phyloP scores from a whole-genome alignment of 2,888 invertebrate species.

The Carterocephalus palaemon region DNA sequence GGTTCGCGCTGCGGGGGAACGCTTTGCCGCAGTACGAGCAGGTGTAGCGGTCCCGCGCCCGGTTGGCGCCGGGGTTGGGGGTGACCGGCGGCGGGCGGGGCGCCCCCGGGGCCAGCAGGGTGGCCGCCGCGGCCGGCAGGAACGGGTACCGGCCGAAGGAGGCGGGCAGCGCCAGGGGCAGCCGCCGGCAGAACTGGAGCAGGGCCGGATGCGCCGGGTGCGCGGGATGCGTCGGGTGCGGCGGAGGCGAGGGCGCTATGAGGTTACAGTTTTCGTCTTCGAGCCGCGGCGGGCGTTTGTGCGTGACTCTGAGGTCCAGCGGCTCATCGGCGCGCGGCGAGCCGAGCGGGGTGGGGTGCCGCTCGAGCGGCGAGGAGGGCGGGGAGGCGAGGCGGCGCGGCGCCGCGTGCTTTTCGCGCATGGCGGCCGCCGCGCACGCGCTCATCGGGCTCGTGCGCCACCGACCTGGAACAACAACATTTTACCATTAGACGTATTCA shows the following conservation, averaged over 20 bases:
- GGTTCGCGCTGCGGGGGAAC: conserved; percentile 97
- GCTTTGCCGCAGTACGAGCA: conserved; percentile 99
- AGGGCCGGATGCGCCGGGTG: conserved; percentile 78
- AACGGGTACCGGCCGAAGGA: conserved; percentile 74
- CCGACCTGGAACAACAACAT: conserved; percentile 66
- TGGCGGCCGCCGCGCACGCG: conserved; percentile 84
- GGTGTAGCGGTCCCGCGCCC: conserved; percentile 93
- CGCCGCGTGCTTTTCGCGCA: conserved; percentile 94
- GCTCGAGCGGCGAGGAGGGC: conserved; percentile 65
- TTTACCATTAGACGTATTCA: neutral
- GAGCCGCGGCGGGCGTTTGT: conserved; percentile 85
- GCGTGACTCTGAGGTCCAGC: conserved; percentile 91
- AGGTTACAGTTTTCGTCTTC: conserved; percentile 94
- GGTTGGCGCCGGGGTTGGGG: conserved; percentile 72
- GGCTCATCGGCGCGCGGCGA: conserved; percentile 84
- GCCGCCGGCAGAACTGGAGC: conserved; percentile 67
- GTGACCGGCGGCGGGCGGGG: conserved; percentile 64
- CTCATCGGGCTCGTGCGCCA: conserved; percentile 83
- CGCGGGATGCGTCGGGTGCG: conserved; percentile 70
- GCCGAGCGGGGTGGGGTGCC: conserved; percentile 75
- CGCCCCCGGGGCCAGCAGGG: conserved; percentile 65
- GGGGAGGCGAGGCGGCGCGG: conserved; percentile 89
- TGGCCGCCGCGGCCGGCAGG: conserved; percentile 70
- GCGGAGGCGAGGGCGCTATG: conserved; percentile 80
- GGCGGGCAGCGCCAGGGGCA: conserved; percentile 69